Evolutionary conservation across 2,888 invertebrate genomes (phyloP).

Genomic region (Drosophila flavopinicola): DNA sequence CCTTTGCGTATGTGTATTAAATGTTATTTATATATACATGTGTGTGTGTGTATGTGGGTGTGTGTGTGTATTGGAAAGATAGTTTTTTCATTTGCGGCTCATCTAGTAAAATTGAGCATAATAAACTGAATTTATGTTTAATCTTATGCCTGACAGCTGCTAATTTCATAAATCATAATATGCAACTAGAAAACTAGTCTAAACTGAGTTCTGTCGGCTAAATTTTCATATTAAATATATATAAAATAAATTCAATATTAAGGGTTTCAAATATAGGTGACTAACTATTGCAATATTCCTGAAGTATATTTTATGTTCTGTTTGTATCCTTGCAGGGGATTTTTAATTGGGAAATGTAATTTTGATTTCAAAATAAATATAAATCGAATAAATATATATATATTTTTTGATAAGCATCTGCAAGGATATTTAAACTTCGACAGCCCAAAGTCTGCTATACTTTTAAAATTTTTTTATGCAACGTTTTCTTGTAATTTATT

Average conservation of each 20-base stretch:
- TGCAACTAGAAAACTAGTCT: neutral
- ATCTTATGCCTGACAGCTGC: conserved; percentile 32
- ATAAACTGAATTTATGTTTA: conserved; percentile 22
- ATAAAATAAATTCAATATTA: conserved; percentile 10
- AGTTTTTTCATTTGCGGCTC: neutral
- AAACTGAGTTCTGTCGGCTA: conserved; percentile 24
- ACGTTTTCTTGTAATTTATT: too few species aligned
- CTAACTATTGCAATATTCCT: neutral
- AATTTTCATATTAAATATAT: neutral
- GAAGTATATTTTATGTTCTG: neutral
- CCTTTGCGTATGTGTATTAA: neutral
- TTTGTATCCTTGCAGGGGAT: conserved; percentile 1
- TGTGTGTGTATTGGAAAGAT: neutral
- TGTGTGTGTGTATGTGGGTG: neutral
- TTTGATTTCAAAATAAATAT: too few species aligned
- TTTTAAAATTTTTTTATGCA: neutral
- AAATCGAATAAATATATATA: neutral
- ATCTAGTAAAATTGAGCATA: conserved; percentile 23
- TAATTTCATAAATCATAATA: conserved; percentile 37
- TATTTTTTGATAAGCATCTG: neutral
- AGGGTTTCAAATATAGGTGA: neutral
- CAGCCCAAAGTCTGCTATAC: neutral
- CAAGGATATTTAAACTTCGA: conserved; percentile 18
- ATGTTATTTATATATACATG: conserved; percentile 7
- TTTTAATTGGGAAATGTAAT: too few species aligned